phyloP scores from a whole-genome alignment of 2,113 vertebrate species.

The Festucalex cinctus region DNA sequence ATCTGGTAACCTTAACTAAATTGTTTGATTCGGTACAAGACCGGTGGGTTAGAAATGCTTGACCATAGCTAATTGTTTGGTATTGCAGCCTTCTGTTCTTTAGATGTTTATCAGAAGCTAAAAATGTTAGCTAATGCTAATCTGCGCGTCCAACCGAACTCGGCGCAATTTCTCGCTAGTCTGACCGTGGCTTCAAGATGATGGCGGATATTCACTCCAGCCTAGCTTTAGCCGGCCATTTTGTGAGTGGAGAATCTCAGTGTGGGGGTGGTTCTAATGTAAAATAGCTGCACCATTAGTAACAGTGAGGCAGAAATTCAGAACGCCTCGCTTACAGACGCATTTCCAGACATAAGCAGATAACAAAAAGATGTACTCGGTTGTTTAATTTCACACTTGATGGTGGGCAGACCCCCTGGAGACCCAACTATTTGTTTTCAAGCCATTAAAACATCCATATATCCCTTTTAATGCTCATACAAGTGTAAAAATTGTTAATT shows the following conservation, averaged over 20 bases:
- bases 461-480: neutral
- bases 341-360: neutral
- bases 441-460: neutral
- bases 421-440: neutral
- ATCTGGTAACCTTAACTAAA: no score
- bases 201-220: neutral
- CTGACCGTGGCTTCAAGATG: neutral
- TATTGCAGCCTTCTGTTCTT: neutral
- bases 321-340: neutral
- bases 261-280: neutral
- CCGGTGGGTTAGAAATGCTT: neutral
- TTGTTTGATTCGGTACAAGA: no score
- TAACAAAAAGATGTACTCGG: neutral
- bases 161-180: neutral
- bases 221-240: conserved; percentile 1
- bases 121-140: neutral
- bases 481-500: neutral
- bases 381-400: neutral
- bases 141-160: neutral
- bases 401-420: neutral
- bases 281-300: neutral
- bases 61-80: neutral
- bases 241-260: neutral
- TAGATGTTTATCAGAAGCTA: no score
- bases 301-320: neutral